Evolutionary conservation across 2,888 invertebrate genomes (phyloP).

Genomic region (Crepidodera aurea): DNA sequence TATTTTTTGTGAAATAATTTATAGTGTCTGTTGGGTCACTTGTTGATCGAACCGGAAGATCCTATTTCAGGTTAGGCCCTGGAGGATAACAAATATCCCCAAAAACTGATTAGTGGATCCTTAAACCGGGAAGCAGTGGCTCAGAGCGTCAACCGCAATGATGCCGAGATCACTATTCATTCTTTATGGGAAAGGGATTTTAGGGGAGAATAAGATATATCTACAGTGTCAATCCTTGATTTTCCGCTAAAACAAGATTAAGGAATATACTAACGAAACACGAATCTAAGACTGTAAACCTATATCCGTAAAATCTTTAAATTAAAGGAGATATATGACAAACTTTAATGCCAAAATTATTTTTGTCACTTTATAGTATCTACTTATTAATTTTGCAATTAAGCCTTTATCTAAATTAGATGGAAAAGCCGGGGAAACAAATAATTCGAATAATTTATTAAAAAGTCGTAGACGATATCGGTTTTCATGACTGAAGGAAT

Average conservation of each 20-base stretch:
- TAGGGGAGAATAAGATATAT: neutral
- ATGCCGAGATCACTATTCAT: constrained; percentile 4
- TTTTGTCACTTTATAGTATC: too few relatives aligned
- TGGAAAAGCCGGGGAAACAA: too few relatives aligned
- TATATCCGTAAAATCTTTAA: too few relatives aligned
- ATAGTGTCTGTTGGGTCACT: neutral
- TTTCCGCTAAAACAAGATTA: neutral
- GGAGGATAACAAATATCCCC: constrained; percentile 4
- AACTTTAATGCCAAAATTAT: too few relatives aligned
- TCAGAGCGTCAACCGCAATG: constrained; percentile 1
- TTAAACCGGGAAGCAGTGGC: constrained; percentile 6
- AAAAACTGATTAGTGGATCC: constrained; percentile 8
- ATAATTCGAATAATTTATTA: too few relatives aligned
- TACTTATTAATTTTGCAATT: too few relatives aligned
- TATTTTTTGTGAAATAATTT: neutral
- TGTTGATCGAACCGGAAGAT: constrained; percentile 7
- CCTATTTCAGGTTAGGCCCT: constrained; percentile 6
- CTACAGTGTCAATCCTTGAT: neutral
- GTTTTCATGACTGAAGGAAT: too few relatives aligned
- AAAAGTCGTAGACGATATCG: too few relatives aligned
- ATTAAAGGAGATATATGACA: too few relatives aligned
- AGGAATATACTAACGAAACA: neutral
- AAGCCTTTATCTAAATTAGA: too few relatives aligned
- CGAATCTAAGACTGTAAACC: too few relatives aligned
- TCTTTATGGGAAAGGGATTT: constrained; percentile 4